phyloP scores from a whole-genome alignment of 2,113 vertebrate species.

The Prinia subflava region DNA sequence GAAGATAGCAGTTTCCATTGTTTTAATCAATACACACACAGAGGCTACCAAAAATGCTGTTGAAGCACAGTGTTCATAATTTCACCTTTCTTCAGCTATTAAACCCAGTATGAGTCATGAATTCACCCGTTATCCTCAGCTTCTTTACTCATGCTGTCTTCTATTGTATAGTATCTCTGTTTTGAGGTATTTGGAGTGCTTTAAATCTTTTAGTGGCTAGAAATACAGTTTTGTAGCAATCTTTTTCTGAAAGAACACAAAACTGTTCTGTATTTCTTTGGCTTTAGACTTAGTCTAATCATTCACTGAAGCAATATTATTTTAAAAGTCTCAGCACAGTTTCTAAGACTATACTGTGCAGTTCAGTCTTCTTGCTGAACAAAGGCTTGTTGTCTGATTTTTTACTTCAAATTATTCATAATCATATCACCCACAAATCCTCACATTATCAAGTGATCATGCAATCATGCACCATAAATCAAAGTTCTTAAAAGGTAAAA shows the following conservation, averaged over 20 bases:
- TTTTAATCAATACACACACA: neutral
- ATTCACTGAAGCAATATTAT: neutral
- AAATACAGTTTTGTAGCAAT: neutral
- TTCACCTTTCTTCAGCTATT: neutral
- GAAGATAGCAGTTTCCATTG: neutral
- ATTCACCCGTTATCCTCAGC: neutral
- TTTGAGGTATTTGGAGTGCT: neutral
- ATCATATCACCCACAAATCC: neutral
- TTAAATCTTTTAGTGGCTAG: neutral
- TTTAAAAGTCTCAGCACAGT: neutral
- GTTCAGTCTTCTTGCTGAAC: neutral
- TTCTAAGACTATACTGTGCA: neutral
- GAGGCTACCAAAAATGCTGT: neutral
- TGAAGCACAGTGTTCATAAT: neutral
- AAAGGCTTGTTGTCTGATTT: neutral
- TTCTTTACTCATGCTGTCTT: neutral
- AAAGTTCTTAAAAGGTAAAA: constrained; percentile 43
- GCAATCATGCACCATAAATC: constrained; percentile 24
- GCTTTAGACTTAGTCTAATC: neutral
- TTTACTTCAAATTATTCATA: neutral
- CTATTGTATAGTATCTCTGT: neutral
- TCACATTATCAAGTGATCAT: neutral
- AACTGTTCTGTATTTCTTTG: neutral
- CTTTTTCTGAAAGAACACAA: neutral
- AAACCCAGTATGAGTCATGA: neutral